Base-by-base conservation (phyloP, 2,888 invertebrate genomes). In the Anorthoa munda region DNA sequence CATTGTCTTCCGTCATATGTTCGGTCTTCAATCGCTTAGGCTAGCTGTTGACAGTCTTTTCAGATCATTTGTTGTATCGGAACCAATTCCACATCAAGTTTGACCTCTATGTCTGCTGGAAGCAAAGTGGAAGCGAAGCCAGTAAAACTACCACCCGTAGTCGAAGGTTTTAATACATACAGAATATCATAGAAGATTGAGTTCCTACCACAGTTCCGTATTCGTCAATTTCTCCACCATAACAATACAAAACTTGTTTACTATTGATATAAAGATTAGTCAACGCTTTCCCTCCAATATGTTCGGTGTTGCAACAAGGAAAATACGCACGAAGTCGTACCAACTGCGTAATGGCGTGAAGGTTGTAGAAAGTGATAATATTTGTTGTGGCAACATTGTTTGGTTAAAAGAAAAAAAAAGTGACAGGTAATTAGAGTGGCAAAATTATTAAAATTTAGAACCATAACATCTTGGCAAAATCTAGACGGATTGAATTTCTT, bases 241-340 rank as follows among this genome's bases (percentile, higher is more conserved):
- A 39, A 76, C 26, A 53, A 67, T 39, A 60, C 65, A 71, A 63
- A 81, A 64, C 69, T 59, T 72, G 71, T 75, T 72, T 72, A 60
- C 70, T 70, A 73, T 75, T 70, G 68, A 72, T 77, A 39, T 48
- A 65, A 68, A 74, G 77, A 81, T 84, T 80, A 81, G 86, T 87
- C 90, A 87, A 65, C 67, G 73, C 90, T 92, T 91, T 90, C 91
- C 87, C 87, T 87, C 83, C 77, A 85, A 86, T 87, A 86, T 85
- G 79, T 73, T 77, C 48, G 48, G 79, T 91, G 89, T 88, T 82
- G 91, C 85, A 91, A 91, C 81, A 72, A 91, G 90, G 90, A 91
- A 90, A 91, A 91, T 84, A 73, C 73, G 66, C 2, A 58, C 39
- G 9, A n/a, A 23, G 79, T 50, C 9, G 75, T 77, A 78, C 53